Evolutionary conservation across 1,140 invertebrate species (phyloP).

Genomic region (Anastrepha obliqua): DNA sequence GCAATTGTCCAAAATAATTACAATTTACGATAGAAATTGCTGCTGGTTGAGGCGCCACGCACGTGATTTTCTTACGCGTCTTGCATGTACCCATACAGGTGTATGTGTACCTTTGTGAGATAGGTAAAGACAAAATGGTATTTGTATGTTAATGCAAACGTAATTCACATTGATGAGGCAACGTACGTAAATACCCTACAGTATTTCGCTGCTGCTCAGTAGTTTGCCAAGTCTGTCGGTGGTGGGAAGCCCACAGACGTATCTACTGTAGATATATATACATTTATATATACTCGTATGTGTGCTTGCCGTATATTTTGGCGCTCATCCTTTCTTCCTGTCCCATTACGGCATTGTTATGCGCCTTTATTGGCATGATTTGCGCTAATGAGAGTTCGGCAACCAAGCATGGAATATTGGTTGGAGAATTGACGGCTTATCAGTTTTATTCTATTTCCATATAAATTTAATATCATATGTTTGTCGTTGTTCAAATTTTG

Average conservation of each 20-base stretch:
- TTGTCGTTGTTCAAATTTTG: not conserved
- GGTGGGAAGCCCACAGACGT: too few species aligned
- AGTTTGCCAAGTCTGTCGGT: too few species aligned
- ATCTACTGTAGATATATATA: too few species aligned
- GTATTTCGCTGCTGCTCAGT: too few species aligned
- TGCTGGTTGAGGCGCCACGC: not conserved
- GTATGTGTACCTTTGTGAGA: too few species aligned
- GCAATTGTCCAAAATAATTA: conserved; percentile 18
- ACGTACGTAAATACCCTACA: too few species aligned
- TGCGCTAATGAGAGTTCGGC: not conserved
- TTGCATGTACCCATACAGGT: not conserved
- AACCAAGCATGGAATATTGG: not conserved
- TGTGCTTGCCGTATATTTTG: not conserved
- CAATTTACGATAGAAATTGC: conserved; percentile 5
- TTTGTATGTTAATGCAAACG: too few species aligned
- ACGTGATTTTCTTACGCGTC: not conserved
- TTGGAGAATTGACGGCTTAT: not conserved
- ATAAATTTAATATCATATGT: not conserved
- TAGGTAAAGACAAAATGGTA: too few species aligned
- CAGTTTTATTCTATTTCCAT: not conserved
- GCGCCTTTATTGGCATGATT: not conserved
- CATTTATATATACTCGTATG: too few species aligned
- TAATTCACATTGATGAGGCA: too few species aligned
- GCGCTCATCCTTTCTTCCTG: not conserved
- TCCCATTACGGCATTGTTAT: not conserved